Base-by-base conservation (phyloP, 2,113 vertebrate species). In the Rhinichthys klamathensis region DNA sequence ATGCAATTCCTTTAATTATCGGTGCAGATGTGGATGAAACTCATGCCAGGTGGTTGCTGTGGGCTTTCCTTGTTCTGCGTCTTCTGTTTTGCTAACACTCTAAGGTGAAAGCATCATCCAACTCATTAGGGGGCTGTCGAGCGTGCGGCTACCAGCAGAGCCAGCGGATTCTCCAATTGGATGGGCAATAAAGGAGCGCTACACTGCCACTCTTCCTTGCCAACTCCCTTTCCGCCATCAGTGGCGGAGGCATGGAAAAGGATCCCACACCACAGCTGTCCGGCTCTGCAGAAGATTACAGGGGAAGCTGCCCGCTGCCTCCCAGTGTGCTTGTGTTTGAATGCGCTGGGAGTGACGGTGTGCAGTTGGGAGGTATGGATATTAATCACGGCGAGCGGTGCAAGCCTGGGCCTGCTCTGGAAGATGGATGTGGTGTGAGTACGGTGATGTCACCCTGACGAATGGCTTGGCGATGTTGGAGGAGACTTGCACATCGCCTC, bases 381-480 rank as follows among this genome's bases (percentile, higher is more conserved):
- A 95, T 95, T 95, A 95, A 95, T 95, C 94, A 95, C 87, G 82
- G 87, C 89, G 90, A 93, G 89, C 90, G 92, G 93, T 90, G 90
- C 58, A 85, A 87, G 92, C 89, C 92, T 90, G 92, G 89, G 89
- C 85, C 87, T 65, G 91, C 85, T 80, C 87, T 84, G 81, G 70
- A 92, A 96, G 95, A 96, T 95, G 94, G 94, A 95, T 95, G 93
- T 92, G 93, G 92, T 94, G 93, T 93, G 92, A 94, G 93, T 91
- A 92, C 93, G 92, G 91, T 95, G 94, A 95, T 96, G 94, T 96
- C 95, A 95, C 94, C 90, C 93, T 95, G 95, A 96, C 93, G 94
- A 95, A 96, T 96, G 94, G 93, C 93, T 91, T 87, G 88, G 90
- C 92, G 90, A 91, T 92, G 93, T 92, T 93, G 94, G 93, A 93